Percentiles rank a stretch among this genome's conserved stretches.
Evolutionary conservation across 92 coral and sea anemone species (phyloP).

Genomic region (Porites divaricata): DNA sequence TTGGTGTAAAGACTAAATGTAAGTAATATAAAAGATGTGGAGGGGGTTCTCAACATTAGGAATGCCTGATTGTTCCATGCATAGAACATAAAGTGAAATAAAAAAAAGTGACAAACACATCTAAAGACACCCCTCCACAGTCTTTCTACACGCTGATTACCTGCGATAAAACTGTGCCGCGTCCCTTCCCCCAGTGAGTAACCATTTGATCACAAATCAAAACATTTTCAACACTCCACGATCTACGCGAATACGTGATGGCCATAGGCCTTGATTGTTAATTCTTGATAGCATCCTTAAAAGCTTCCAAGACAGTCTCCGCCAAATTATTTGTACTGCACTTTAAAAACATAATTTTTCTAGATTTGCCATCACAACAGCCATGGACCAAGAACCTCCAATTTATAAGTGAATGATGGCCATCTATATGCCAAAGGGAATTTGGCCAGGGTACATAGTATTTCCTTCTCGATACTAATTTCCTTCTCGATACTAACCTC

Average conservation of each 20-base stretch:
- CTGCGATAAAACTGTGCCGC: conserved; percentile 67
- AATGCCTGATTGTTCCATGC: conserved; percentile 61
- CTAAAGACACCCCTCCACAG: conserved; percentile 74
- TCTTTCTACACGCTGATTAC: conserved; percentile 70
- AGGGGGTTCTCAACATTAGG: conserved; percentile 50
- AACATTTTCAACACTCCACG: conserved; percentile 71
- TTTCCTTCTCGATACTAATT: conserved; percentile 49
- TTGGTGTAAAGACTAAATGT: conserved; percentile 45
- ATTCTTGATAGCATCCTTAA: conserved; percentile 46
- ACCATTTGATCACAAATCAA: conserved; percentile 48
- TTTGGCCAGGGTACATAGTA: conserved; percentile 42
- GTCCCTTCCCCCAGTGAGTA: conserved; percentile 15
- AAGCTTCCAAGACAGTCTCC: conserved; percentile 33
- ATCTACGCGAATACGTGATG: conserved; percentile 70
- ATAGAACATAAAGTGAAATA: conserved; percentile 66
- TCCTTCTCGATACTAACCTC: no score
- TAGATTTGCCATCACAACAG: conserved; percentile 76
- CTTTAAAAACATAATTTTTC: conserved; percentile 48
- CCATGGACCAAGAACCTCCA: conserved; percentile 78
- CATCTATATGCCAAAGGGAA: conserved; percentile 46
- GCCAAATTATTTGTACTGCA: conserved; percentile 44
- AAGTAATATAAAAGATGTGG: conserved; percentile 59
- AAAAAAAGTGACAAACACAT: conserved; percentile 63
- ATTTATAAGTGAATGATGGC: conserved; percentile 51
- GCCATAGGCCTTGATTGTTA: conserved; percentile 66